Base-by-base conservation (phyloP, 2,113 vertebrate genomes). In the Passer montanus region DNA sequence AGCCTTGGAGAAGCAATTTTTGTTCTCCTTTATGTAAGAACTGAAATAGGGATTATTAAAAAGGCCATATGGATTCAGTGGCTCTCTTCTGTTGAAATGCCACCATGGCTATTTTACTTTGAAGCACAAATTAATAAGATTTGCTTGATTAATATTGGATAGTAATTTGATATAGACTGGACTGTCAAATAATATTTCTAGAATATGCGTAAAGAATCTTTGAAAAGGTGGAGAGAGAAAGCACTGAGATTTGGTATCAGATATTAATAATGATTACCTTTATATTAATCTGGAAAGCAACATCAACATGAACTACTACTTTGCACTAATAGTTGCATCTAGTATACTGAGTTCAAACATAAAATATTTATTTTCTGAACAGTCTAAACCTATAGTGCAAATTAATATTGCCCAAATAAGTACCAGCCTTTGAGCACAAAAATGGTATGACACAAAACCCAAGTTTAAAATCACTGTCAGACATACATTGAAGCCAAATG, bases 401-500 rank as follows among this genome's bases (percentile, higher is more conserved):
- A 50, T 16, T 50, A 76, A 47, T 3, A 2, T 21, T 88, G 46
- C 64, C 10, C 21, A 62, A 52, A 64, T 67, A 90, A 87, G 74
- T 72, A 68, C 76, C 27, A 91, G 66, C 41, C 84, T 58, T 4
- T 30, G 66, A 96, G 44, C n/a, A 89, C 47, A 68, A 66, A 93
- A 95, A 6, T 2, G 2, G 37, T 41, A 80, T 69, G 72, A 70
- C 78, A 88, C 67, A 88, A 84, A 92, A 60, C 11, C n/a, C 15
- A 23, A 18, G 4, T 60, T 80, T 67, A 30, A 50, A 70, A 19
- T 44, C 79, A 85, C 81, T 93, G 80, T 88, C 94, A 90, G 87
- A 83, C 75, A 17, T 30, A 72, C 12, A 94, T 28, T 64, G 63
- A 70, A 67, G 79, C 95, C 93, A 94, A 95, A 84, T 67, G 85